Evolutionary conservation across 2,888 invertebrate genomes (phyloP), one percentile per base, ranked within the genome.

Genomic region (Chloroclystis v-ata): DNA sequence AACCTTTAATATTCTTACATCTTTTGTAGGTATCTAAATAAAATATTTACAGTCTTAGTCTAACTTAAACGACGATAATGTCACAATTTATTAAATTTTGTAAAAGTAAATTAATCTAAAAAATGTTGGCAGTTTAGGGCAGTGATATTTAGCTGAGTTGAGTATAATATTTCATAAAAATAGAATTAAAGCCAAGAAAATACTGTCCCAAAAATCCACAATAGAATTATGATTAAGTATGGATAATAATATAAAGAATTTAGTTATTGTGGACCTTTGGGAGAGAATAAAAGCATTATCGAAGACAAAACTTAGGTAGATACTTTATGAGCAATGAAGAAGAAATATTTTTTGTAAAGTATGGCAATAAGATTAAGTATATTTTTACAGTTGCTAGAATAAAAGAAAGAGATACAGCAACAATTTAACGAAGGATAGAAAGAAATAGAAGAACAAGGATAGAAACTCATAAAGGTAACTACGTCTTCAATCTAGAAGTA

Each of bases 41-140:
- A 82, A 84, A 81, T 87, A 87, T 87, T 84, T 87, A 87, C 86
- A 87, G 78, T 67, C 79, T 83, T 83, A 82, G 57, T 72, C 42
- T 62, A 65, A 68, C 52, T 70, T 65, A 44, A 65, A 62, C 69
- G 72, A 75, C 48, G 65, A 68, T 72, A 69, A 73, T 71, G 74
- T 78, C 75, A 72, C 72, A 67, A 56, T 64, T 59, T 56, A 60
- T 56, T 53, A 61, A 48, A 44, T 33, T 33, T 59, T 66, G 63
- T 67, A 63, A 54, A 56, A 58, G 55, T 62, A 44, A 41, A 44
- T 47, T 43, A 43, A 37, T 51, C 41, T 51, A 52, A 55, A 43
- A 55, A 54, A 53, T 45, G 50, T 65, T 63, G 72, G 72, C 67
- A 69, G 71, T 71, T 59, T 60, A 59, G 64, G 75, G 75, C 75